Evolutionary conservation across 2,113 vertebrate species (phyloP).

Genomic region (Seriola aureovittata): DNA sequence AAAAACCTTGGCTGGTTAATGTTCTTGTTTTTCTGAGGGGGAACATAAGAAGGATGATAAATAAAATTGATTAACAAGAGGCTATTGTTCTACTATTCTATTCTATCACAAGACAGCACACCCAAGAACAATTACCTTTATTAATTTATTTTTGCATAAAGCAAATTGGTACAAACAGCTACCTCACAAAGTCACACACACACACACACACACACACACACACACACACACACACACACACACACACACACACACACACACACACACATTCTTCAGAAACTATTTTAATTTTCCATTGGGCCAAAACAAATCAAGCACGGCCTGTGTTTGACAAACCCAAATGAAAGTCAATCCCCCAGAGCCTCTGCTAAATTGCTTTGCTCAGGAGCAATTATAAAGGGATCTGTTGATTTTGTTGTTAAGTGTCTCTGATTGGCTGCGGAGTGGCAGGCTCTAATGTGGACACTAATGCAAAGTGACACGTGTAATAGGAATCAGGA

Average conservation of each 20-base stretch:
- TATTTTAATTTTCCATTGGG: conserved; percentile 48
- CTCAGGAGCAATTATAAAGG: conserved; percentile 74
- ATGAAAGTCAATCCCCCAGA: conserved; percentile 63
- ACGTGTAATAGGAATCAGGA: conserved; percentile 60
- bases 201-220: background rate
- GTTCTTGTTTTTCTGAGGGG: conserved; percentile 20
- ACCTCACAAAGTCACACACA: background rate
- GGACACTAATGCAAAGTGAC: conserved; percentile 74
- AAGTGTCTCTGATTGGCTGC: conserved; percentile 69
- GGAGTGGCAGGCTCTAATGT: conserved; percentile 61
- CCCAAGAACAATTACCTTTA: conserved; percentile 31
- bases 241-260: conserved; percentile 14
- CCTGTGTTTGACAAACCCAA: conserved; percentile 60
- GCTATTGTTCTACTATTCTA: conserved; percentile 20
- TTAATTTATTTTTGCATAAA: conserved; percentile 37
- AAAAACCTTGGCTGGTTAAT: background rate
- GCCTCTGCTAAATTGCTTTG: conserved; percentile 71
- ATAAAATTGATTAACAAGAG: conserved; percentile 9
- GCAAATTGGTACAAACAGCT: conserved; percentile 31
- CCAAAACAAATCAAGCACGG: conserved; percentile 59
- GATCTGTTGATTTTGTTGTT: conserved; percentile 75
- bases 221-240: background rate
- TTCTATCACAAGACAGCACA: background rate
- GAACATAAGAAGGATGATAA: conserved; percentile 25
- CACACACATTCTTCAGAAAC: conserved; percentile 11